phyloP scores from a whole-genome alignment of 2,797 vertebrate genomes.

The Sebastes alutus region DNA sequence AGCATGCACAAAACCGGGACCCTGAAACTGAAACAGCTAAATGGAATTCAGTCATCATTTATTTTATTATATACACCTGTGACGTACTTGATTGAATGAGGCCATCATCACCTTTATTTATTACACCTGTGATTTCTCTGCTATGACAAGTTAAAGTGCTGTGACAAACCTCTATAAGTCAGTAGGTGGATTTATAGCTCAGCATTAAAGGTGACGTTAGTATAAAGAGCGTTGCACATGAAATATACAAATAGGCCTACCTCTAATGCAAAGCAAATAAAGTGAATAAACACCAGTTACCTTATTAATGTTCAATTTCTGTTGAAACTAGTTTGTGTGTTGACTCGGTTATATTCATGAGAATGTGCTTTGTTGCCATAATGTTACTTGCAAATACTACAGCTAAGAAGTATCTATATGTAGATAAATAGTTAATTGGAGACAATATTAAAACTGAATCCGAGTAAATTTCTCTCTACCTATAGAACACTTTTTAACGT shows the following conservation, averaged over 20 bases:
- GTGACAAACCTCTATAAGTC: not conserved
- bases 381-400: not conserved
- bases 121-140: not conserved
- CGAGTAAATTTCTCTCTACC: not conserved
- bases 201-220: not conserved
- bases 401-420: not conserved
- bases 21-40: not conserved
- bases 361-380: not conserved
- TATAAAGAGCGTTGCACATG: not conserved
- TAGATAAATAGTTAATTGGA: too few relatives aligned
- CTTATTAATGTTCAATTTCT: rapidly evolving
- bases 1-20: too few relatives aligned
- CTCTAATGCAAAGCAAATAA: too few relatives aligned
- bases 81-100: not conserved
- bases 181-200: not conserved
- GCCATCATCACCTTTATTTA: not conserved
- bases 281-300: not conserved
- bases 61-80: too few relatives aligned
- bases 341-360: not conserved
- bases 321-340: not conserved
- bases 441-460: not conserved
- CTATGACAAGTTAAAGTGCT: not conserved
- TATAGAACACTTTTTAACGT: too few relatives aligned
- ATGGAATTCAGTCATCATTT: not conserved
- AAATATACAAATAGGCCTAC: not conserved